These are phyloP conservation scores for Anarsia innoxiella DNA, from an alignment of 2,888 invertebrate genomes.

Conservation along the genomic window DNA sequence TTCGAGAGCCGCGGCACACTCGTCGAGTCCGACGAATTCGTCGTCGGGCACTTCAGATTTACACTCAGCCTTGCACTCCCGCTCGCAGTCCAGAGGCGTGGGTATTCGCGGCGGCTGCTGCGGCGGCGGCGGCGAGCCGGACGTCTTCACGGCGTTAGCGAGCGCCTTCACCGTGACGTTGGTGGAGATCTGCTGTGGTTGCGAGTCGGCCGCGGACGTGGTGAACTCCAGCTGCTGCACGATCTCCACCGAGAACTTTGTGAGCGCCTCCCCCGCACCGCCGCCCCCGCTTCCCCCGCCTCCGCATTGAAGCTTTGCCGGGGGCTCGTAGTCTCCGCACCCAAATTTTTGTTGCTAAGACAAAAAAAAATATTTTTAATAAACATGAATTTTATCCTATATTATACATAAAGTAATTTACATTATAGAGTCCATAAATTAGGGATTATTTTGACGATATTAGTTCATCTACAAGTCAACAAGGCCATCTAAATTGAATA, in stretches of 20 bases:
- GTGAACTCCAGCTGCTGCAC: constrained; percentile 94
- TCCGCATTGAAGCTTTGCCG: constrained; percentile 80
- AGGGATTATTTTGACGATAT: too few relatives aligned
- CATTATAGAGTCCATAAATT: too few relatives aligned
- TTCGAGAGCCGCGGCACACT: constrained; percentile 89
- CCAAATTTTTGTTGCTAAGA: constrained; percentile 90
- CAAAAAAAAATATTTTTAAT: constrained; percentile 23
- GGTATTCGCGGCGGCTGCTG: constrained; percentile 78
- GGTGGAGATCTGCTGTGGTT: constrained; percentile 92
- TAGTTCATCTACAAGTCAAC: too few relatives aligned
- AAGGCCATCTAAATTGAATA: too few relatives aligned
- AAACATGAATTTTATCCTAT: too few relatives aligned
- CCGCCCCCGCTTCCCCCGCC: constrained; percentile 51
- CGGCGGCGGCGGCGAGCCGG: constrained; percentile 54
- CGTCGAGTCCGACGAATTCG: constrained; percentile 89
- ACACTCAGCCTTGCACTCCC: constrained; percentile 86
- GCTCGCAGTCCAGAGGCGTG: constrained; percentile 87
- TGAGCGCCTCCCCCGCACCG: constrained; percentile 69
- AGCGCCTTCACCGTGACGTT: constrained; percentile 90
- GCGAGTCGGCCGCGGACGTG: constrained; percentile 89
- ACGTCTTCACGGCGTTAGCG: constrained; percentile 67
- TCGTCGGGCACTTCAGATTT: constrained; percentile 86
- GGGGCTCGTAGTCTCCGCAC: constrained; percentile 83
- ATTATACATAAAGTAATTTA: constrained; percentile 1
- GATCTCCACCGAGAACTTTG: constrained; percentile 93